Percentiles rank a stretch among this genome's conserved stretches.
Evolutionary conservation across 2,113 vertebrate genomes (phyloP).

Genomic region (Nanorana parkeri): DNA sequence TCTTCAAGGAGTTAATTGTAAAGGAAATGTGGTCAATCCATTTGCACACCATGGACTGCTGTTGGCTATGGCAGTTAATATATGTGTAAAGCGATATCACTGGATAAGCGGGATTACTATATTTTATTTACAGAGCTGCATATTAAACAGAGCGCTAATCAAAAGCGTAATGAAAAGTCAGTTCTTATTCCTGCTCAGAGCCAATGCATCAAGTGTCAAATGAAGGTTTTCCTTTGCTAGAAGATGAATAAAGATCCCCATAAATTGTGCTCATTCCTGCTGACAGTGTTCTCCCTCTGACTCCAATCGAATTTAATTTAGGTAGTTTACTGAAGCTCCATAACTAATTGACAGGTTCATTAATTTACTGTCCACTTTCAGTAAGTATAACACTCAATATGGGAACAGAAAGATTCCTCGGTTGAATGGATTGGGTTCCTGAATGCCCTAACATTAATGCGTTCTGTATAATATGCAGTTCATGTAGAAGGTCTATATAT

Average conservation of each 20-base stretch:
- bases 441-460: not conserved
- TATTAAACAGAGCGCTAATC: constrained; percentile 38
- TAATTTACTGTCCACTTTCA: constrained; percentile 60
- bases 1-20: not conserved
- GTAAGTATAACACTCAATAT: constrained; percentile 40
- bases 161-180: constrained; percentile 40
- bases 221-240: constrained; percentile 33
- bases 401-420: constrained; percentile 37
- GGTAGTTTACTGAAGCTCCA: constrained; percentile 58
- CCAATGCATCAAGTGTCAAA: constrained; percentile 45
- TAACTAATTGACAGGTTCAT: constrained; percentile 61
- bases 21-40: not conserved
- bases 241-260: constrained; percentile 35
- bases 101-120: not conserved
- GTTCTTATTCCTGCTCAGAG: not conserved
- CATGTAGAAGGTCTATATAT: not conserved
- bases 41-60: constrained; percentile 7
- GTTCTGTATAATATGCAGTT: constrained; percentile 6
- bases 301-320: constrained; percentile 60
- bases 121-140: constrained; percentile 33
- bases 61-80: constrained; percentile 1
- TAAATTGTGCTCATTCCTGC: constrained; percentile 55
- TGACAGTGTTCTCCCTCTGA: constrained; percentile 54
- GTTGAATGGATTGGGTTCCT: constrained; percentile 9
- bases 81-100: constrained; percentile 35